phyloP scores from a whole-genome alignment of 2,888 invertebrate species.

The Allygus modestus region DNA sequence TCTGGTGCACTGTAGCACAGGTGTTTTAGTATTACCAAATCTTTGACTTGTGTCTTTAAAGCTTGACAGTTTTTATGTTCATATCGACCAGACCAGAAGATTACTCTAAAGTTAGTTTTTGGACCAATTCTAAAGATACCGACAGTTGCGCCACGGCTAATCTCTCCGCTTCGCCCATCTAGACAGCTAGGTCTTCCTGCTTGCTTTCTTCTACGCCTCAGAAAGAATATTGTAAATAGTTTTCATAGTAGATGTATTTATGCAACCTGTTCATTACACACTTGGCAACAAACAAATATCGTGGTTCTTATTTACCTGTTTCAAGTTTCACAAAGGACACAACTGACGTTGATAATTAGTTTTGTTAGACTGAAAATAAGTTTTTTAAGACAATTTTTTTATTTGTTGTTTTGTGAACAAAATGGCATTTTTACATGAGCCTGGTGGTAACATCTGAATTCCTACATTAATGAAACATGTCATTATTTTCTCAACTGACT shows the following conservation, averaged over 20 bases:
- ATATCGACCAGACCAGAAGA: slow-evolving; percentile 32
- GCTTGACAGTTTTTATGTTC: slow-evolving; percentile 57
- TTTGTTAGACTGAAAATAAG: too few species aligned
- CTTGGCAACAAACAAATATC: slow-evolving; percentile 58
- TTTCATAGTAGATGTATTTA: slow-evolving; percentile 64
- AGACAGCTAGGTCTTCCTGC: slow-evolving; percentile 55
- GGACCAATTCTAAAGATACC: slow-evolving; percentile 52
- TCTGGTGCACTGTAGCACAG: slow-evolving; percentile 53
- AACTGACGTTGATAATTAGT: too few species aligned
- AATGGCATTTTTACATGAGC: too few species aligned
- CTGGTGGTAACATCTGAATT: too few species aligned
- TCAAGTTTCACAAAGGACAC: not conserved
- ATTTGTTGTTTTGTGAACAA: too few species aligned
- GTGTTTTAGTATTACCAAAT: slow-evolving; percentile 27
- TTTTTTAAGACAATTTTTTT: too few species aligned
- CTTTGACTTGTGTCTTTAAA: slow-evolving; percentile 46
- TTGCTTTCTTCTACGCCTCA: slow-evolving; percentile 56
- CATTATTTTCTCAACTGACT: too few species aligned
- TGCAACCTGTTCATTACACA: slow-evolving; percentile 63
- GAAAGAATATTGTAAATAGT: slow-evolving; percentile 62
- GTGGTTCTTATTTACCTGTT: slow-evolving; percentile 30
- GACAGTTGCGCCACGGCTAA: slow-evolving; percentile 11
- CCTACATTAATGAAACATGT: too few species aligned
- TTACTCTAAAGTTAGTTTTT: slow-evolving; percentile 52
- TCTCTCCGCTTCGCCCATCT: slow-evolving; percentile 30